phyloP scores from a whole-genome alignment of 2,888 invertebrate genomes.

The Calliphora vomitoria region DNA sequence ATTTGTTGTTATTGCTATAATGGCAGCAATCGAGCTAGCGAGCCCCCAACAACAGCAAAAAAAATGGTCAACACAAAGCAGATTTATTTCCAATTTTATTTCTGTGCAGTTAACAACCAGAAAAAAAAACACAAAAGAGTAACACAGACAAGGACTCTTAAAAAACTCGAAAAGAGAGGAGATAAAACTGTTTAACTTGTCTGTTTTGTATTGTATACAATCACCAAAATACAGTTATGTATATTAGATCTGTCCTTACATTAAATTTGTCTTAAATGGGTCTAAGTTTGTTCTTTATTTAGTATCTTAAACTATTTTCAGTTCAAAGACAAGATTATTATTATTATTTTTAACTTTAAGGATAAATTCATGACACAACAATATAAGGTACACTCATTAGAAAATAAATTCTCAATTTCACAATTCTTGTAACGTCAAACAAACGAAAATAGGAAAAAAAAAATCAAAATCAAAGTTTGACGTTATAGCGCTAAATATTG shows the following conservation, averaged over 20 bases:
- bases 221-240: neutral
- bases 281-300: no score
- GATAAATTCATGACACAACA: no score
- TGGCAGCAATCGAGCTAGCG: neutral
- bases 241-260: no score
- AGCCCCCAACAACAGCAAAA: neutral
- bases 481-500: no score
- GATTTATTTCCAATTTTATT: conserved; percentile 32
- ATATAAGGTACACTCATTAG: no score
- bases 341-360: no score
- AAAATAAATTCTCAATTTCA: no score
- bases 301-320: neutral
- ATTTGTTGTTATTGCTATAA: conserved; percentile 37
- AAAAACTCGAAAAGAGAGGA: conserved; percentile 37
- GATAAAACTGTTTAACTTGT: conserved; percentile 64
- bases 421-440: no score
- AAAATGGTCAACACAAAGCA: conserved; percentile 60
- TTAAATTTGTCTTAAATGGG: no score
- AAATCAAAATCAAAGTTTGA: no score
- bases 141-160: conserved; percentile 69
- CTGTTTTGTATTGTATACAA: conserved; percentile 46
- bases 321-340: no score
- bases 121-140: conserved; percentile 44
- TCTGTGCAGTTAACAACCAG: neutral
- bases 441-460: no score